Evolutionary conservation across 2,888 invertebrate genomes (phyloP).

Genomic region (Dermolepida albohirtum): DNA sequence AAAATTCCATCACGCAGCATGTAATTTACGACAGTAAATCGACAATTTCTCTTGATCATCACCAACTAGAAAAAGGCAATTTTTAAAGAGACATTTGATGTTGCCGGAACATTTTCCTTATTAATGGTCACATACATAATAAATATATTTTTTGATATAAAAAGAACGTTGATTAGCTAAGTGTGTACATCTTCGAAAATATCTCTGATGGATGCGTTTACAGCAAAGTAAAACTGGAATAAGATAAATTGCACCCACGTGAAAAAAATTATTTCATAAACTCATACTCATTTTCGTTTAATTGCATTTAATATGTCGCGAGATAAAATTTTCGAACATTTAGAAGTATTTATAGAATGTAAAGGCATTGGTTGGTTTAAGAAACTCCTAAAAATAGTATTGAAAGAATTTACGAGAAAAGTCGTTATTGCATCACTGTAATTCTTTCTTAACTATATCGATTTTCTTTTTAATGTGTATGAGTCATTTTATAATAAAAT

Average conservation of each 20-base stretch:
- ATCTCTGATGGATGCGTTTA: conserved; percentile 26
- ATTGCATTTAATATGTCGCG: conserved; percentile 21
- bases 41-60: conserved; percentile 37
- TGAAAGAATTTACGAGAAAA: too few relatives aligned
- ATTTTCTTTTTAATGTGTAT: too few relatives aligned
- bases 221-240: conserved; percentile 28
- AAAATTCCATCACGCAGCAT: conserved; percentile 21
- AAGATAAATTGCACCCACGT: conserved; percentile 20
- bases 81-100: conserved; percentile 38
- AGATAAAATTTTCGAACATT: conserved; percentile 8
- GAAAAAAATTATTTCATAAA: conserved; percentile 31
- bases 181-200: conserved; percentile 20
- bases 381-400: too few relatives aligned
- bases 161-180: conserved; percentile 12
- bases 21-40: conserved; percentile 25
- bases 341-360: conserved; percentile 2
- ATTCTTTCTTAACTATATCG: too few relatives aligned
- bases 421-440: too few relatives aligned
- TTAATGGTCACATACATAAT: conserved; percentile 27
- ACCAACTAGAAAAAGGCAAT: conserved; percentile 21
- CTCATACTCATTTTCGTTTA: conserved; percentile 16
- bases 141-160: conserved; percentile 22
- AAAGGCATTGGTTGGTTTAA: too few relatives aligned
- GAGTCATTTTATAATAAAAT: too few relatives aligned
- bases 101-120: conserved; percentile 25